Conservation (phyloP, 1,140 invertebrate species). For the Calliphora vicina region DNA sequence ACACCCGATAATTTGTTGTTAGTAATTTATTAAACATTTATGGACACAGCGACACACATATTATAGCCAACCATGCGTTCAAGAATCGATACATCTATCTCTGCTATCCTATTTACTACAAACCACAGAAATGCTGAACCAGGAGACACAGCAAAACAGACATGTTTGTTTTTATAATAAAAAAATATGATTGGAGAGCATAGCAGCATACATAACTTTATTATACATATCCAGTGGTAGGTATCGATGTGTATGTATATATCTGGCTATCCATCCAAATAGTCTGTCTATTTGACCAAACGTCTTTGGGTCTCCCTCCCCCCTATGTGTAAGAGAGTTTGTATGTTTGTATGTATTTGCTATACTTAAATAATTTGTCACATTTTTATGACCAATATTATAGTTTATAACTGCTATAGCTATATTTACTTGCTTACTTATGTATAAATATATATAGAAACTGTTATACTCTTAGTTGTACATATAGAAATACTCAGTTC, state of each 20-base stretch:
- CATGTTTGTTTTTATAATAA: too few relatives aligned
- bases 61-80: not conserved
- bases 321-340: not conserved
- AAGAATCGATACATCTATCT: not conserved
- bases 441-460: not conserved
- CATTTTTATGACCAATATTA: slow-evolving; percentile 20
- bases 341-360: not conserved
- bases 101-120: too few relatives aligned
- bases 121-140: too few relatives aligned
- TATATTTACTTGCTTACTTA: too few relatives aligned
- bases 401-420: not conserved
- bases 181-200: too few relatives aligned
- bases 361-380: slow-evolving; percentile 26
- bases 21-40: not conserved
- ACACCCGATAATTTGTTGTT: not conserved
- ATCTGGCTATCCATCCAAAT: not conserved
- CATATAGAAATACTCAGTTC: not conserved
- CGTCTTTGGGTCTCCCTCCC: too few relatives aligned
- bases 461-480: not conserved
- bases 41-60: not conserved
- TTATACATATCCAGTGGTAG: too few relatives aligned
- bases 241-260: not conserved
- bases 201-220: too few relatives aligned
- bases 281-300: not conserved
- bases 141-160: too few relatives aligned